phyloP scores from a whole-genome alignment of 1,140 invertebrate genomes.

The Chrysopa pallens region DNA sequence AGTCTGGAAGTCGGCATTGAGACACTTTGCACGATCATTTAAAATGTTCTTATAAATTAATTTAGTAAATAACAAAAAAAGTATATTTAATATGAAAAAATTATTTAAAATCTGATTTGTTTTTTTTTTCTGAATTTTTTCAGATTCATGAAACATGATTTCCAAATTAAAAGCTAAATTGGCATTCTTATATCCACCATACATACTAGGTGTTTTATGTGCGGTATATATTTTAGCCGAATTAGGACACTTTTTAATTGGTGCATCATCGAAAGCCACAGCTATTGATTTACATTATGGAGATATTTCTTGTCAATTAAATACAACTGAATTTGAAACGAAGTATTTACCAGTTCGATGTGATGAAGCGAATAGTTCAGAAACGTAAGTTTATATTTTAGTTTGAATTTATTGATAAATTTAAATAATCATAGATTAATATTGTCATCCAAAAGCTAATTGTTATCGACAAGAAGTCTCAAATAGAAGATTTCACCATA shows the following conservation, averaged over 20 bases:
- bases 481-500: no score
- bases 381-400: constrained; percentile 26
- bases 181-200: constrained; percentile 48
- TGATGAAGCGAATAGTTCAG: constrained; percentile 37
- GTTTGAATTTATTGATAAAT: no score
- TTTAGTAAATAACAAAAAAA: no score
- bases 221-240: constrained; percentile 69
- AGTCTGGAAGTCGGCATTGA: no score
- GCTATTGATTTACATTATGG: constrained; percentile 74
- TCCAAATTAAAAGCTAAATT: constrained; percentile 33
- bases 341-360: constrained; percentile 44
- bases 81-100: no score
- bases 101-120: no score
- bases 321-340: constrained; percentile 33
- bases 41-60: no score
- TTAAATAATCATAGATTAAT: no score
- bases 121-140: background rate
- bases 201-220: constrained; percentile 58
- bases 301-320: constrained; percentile 69
- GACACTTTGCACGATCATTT: no score
- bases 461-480: no score
- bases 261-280: constrained; percentile 69
- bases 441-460: no score
- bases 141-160: constrained; percentile 9
- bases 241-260: constrained; percentile 72